Base-by-base conservation (phyloP, 2,797 vertebrate genomes). In the Todus mexicanus region DNA sequence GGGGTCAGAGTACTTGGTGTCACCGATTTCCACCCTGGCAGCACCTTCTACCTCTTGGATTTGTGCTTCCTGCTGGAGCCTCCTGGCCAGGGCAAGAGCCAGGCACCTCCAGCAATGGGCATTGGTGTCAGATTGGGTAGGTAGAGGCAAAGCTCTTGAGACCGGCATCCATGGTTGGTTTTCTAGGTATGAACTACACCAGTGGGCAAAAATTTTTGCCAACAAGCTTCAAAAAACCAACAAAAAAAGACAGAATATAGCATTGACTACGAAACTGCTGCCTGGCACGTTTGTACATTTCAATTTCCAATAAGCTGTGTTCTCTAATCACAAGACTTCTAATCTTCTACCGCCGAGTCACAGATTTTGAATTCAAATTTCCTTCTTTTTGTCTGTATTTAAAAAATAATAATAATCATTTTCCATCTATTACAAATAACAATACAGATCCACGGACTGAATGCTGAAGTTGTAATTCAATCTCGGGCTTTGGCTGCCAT, bases 391-490 rank as follows among this genome's bases (percentile, higher is more conserved):
- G 97, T 98, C 97, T 97, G 97, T 97, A 97, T 97, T 98, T 98
- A 97, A 98, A 96, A 98, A 98, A 98, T 98, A 98, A 98, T 98
- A 98, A 98, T 97, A 98, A 98, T 97, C 96, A 97, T 98, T 98
- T 97, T 96, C 96, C 97, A 97, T 97, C 97, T 97, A 97, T 98
- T 98, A 96, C 97, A 97, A 98, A 98, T 98, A 98, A 98, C 97
- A 98, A 98, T 98, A 97, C 97, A 93, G 94, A 97, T 96, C 94
- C 93, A 89, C 94, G 94, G 97, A 97, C 87, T 96, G 97, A 98
- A 97, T 95, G 92, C 96, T 96, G 95, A 97, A 97, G 94, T 97
- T 97, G 97, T 97, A 97, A 98, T 98, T 98, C 98, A 97, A 97
- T 97, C 97, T 97, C 86, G 3, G 97, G 96, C 96, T 96, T 97